A percentile compares a stretch with the other conserved stretches of the same genome.
Evolutionary conservation across 2,797 vertebrate species (phyloP).

Genomic region (Cottoperca gobio): DNA sequence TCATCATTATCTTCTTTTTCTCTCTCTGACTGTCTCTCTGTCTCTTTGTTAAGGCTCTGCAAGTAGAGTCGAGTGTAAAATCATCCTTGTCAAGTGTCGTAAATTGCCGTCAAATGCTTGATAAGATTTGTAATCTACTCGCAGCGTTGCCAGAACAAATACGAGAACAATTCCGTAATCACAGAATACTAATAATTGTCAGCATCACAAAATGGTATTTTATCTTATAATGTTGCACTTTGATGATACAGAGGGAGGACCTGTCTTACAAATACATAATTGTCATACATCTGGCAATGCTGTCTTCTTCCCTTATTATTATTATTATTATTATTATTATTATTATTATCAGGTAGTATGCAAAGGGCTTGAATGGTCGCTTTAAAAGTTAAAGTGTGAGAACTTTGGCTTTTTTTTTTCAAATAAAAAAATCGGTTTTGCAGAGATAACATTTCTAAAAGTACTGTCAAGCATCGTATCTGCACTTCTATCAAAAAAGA

Average conservation of each 20-base stretch:
- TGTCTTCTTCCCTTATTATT: neutral
- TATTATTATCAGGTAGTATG: neutral
- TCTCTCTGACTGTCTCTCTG: slow-evolving; percentile 1
- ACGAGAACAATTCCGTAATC: no score
- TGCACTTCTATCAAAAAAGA: neutral
- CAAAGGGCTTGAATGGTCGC: neutral
- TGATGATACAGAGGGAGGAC: no score
- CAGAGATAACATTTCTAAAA: neutral
- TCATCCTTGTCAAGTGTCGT: neutral
- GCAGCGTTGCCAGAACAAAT: no score
- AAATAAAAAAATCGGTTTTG: neutral
- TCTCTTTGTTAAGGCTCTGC: neutral
- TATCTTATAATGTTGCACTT: no score
- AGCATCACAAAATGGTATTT: no score
- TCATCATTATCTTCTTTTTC: slow-evolving; percentile 23
- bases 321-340: no score
- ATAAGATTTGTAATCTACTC: no score
- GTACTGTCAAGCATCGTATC: neutral
- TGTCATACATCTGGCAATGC: no score
- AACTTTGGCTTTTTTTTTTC: neutral
- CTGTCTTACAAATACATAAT: no score
- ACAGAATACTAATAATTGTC: no score
- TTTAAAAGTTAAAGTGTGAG: neutral
- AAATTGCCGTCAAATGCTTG: neutral
- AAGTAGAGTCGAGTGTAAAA: neutral